A percentile compares a stretch with the other conserved stretches of the same genome.
Conservation (phyloP, 2,113 vertebrate genomes). For the Bolborhynchus lineola region DNA sequence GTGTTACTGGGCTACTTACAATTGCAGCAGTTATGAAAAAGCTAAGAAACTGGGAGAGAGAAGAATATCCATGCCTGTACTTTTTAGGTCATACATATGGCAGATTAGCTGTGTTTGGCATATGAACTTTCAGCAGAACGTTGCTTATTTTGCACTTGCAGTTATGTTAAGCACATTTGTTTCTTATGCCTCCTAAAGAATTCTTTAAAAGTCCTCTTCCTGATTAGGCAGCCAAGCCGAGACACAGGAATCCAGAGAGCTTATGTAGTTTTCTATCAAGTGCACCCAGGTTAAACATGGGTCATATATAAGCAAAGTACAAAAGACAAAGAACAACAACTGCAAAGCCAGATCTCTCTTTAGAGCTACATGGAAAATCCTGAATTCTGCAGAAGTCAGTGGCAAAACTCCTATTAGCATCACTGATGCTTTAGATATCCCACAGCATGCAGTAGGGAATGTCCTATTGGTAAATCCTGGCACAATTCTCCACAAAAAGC, state of each 20-base stretch:
- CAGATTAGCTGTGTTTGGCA: constrained; percentile 1
- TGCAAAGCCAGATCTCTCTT: background rate
- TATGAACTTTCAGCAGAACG: constrained; percentile 23
- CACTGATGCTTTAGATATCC: background rate
- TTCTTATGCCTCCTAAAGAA: background rate
- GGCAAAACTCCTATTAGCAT: background rate
- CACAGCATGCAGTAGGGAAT: background rate
- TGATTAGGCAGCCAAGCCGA: background rate
- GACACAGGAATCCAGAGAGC: background rate
- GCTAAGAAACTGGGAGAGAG: constrained; percentile 12
- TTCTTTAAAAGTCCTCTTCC: constrained; percentile 1
- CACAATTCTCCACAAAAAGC: background rate
- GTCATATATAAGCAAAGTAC: background rate
- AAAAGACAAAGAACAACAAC: background rate
- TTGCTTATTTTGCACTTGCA: constrained; percentile 4
- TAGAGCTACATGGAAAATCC: background rate
- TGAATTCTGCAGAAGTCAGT: background rate
- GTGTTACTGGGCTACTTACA: background rate
- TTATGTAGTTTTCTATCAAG: background rate
- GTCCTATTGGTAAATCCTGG: background rate
- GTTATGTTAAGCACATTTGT: background rate
- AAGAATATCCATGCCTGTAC: constrained; percentile 5
- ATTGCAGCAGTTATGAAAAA: background rate
- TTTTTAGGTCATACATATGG: constrained; percentile 43
- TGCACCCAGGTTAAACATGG: background rate